Evolutionary conservation across 2,113 vertebrate species (phyloP).

Genomic region (Willisornis vidua): DNA sequence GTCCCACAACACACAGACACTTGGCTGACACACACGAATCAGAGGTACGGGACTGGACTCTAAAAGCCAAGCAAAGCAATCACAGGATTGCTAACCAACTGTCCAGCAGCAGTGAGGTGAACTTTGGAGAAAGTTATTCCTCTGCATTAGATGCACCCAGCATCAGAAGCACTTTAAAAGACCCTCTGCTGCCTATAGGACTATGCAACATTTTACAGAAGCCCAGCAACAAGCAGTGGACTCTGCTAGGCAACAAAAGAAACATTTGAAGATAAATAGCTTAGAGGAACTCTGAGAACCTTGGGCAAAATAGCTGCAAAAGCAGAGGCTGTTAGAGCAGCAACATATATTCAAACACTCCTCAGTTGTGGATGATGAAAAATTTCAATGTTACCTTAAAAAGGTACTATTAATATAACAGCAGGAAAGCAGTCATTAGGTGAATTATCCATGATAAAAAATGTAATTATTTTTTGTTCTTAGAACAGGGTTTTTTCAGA

Average conservation of each 20-base stretch:
- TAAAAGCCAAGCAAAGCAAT: not conserved
- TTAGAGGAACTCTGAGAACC: not conserved
- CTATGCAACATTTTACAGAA: not conserved
- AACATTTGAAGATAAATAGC: not conserved
- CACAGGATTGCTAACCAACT: not conserved
- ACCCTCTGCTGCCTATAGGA: not conserved
- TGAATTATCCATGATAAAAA: not conserved
- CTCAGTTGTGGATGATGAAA: not conserved
- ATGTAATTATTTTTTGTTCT: not conserved
- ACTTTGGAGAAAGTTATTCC: not conserved
- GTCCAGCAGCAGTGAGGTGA: not conserved
- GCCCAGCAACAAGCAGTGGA: accelerated
- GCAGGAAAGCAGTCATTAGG: not conserved
- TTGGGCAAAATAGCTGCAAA: not conserved
- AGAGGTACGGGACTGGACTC: not conserved
- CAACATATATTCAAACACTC: not conserved
- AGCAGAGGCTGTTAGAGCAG: not conserved
- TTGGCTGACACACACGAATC: not conserved
- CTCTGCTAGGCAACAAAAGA: not conserved
- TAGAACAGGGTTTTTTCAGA: not conserved
- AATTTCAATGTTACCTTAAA: not conserved
- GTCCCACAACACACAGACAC: not conserved
- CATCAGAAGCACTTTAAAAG: not conserved
- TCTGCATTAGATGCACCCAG: not conserved
- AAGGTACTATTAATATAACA: not conserved